These are phyloP conservation scores for Antechinus stuartii DNA, from an alignment of 2,113 vertebrate species.

Conservation along the genomic window DNA sequence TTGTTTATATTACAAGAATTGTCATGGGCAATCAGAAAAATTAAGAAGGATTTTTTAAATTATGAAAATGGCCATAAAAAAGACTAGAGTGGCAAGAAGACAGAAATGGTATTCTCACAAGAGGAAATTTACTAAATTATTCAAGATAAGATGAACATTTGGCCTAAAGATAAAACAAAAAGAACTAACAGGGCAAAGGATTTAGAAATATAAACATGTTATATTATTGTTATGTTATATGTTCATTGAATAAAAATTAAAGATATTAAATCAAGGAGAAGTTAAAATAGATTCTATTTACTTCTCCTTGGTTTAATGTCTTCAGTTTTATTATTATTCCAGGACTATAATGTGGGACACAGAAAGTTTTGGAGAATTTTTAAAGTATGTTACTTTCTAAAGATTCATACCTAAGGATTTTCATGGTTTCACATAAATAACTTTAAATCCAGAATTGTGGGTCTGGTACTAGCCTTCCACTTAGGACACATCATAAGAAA, in stretches of 20 bases:
- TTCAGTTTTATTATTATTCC: neutral
- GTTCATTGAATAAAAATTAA: neutral
- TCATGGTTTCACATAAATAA: neutral
- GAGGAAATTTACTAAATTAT: neutral
- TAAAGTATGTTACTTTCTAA: neutral
- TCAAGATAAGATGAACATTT: neutral
- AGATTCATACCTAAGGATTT: neutral
- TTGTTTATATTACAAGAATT: neutral
- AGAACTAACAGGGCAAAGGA: neutral
- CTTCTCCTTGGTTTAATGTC: neutral
- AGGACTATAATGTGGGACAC: neutral
- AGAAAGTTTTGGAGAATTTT: neutral
- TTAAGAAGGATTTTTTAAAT: neutral
- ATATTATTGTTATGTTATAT: neutral
- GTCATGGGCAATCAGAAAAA: neutral
- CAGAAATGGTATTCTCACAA: neutral
- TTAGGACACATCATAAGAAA: neutral
- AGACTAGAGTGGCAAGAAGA: neutral
- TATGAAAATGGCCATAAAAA: neutral
- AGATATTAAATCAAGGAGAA: neutral
- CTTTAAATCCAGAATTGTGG: neutral
- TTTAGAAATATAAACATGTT: slow-evolving; percentile 21
- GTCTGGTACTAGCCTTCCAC: neutral
- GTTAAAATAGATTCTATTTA: neutral
- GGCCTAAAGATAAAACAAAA: neutral